Conservation (phyloP, 2,797 vertebrate genomes). For the Brachyrhaphis roseni region DNA sequence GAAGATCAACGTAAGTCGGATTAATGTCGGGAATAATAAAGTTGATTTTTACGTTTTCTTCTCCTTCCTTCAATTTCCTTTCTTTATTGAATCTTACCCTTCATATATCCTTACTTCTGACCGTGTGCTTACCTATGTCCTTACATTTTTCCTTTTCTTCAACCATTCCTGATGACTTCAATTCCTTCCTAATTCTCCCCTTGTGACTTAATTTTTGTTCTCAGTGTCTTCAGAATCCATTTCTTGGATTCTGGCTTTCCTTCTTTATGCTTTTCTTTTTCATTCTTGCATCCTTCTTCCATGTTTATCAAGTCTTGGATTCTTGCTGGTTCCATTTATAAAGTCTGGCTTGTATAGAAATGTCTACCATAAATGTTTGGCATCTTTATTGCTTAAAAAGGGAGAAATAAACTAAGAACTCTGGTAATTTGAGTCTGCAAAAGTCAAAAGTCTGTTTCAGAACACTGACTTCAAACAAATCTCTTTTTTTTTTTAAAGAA, state of each 20-base stretch:
- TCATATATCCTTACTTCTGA: background rate
- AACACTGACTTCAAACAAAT: background rate
- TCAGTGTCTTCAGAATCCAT: background rate
- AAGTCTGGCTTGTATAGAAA: background rate
- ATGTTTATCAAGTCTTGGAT: background rate
- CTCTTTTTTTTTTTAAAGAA: background rate
- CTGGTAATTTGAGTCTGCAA: background rate
- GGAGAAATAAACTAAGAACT: background rate
- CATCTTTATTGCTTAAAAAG: background rate
- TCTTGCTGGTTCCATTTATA: background rate
- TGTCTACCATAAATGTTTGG: background rate
- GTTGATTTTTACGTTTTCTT: constrained; percentile 21
- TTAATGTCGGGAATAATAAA: constrained; percentile 4
- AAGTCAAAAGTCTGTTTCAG: background rate
- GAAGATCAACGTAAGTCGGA: constrained; percentile 88
- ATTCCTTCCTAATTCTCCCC: background rate
- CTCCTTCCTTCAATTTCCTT: background rate
- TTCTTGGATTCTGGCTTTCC: background rate
- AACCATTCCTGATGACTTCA: background rate
- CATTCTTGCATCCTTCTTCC: background rate
- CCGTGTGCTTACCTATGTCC: background rate
- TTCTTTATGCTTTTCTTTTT: background rate
- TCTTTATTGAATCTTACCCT: background rate
- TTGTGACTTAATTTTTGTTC: background rate
- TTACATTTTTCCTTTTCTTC: background rate